Conservation (phyloP, 2,888 invertebrate genomes). For the Catocala sponsa region DNA sequence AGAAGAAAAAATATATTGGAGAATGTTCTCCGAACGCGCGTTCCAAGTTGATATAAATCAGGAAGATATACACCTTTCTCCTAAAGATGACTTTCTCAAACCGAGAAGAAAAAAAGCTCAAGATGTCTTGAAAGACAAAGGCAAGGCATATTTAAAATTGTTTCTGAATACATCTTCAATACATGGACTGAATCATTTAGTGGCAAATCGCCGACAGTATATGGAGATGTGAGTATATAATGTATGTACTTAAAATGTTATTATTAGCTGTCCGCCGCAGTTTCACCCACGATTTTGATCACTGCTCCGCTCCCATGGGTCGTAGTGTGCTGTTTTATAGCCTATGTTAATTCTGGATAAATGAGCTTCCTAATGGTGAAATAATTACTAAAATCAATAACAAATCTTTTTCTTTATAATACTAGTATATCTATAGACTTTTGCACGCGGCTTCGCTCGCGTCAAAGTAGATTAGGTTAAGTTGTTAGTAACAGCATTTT, state of each 20-base stretch:
- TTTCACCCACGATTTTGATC: too few relatives aligned
- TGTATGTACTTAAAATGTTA: background rate
- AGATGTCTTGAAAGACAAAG: conserved; percentile 46
- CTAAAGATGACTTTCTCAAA: conserved; percentile 17
- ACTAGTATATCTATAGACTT: too few relatives aligned
- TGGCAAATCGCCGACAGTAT: conserved; percentile 75
- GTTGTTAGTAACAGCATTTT: too few relatives aligned
- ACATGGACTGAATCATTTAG: conserved; percentile 86
- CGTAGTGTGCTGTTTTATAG: too few relatives aligned
- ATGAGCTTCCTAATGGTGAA: too few relatives aligned
- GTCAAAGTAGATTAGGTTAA: too few relatives aligned
- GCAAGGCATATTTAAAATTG: conserved; percentile 66
- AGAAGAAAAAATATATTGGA: background rate
- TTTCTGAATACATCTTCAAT: conserved; percentile 86
- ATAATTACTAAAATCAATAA: too few relatives aligned
- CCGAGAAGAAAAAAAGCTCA: conserved; percentile 20
- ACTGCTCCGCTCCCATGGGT: too few relatives aligned
- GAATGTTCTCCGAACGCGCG: conserved; percentile 59
- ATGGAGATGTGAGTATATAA: conserved; percentile 77
- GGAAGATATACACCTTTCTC: conserved; percentile 52
- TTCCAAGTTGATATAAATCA: conserved; percentile 64
- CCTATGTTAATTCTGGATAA: too few relatives aligned
- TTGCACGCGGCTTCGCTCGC: too few relatives aligned
- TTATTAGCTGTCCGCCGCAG: too few relatives aligned
- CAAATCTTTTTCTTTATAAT: too few relatives aligned